Evolutionary conservation across 2,888 invertebrate species (phyloP).

Genomic region (Folsomia manolachei): DNA sequence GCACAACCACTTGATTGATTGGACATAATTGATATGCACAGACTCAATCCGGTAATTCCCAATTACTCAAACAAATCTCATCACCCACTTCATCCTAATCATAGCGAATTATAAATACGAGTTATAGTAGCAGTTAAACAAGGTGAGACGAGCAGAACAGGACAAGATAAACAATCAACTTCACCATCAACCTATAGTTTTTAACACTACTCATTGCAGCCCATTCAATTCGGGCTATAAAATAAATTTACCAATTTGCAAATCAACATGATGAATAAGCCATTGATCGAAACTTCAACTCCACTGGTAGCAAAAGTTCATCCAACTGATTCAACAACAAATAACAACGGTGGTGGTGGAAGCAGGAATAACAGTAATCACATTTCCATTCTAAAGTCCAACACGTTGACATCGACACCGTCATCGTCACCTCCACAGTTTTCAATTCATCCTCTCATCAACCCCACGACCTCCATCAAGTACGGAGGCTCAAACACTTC

Average conservation of each 20-base stretch:
- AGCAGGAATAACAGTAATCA: neutral
- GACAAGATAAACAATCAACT: neutral
- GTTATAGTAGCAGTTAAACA: neutral
- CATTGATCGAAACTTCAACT: slow-evolving; percentile 22
- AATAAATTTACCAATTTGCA: neutral
- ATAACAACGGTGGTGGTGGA: too few relatives aligned
- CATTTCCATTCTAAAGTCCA: slow-evolving; percentile 8
- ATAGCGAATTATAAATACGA: neutral
- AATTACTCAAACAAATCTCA: too few relatives aligned
- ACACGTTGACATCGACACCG: slow-evolving; percentile 1
- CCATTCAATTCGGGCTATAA: too few relatives aligned
- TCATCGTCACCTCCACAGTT: slow-evolving; percentile 10
- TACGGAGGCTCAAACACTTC: slow-evolving; percentile 18
- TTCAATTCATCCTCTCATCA: neutral
- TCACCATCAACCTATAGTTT: neutral
- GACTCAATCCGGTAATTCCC: too few relatives aligned
- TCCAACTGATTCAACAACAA: slow-evolving; percentile 15
- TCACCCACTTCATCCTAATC: too few relatives aligned
- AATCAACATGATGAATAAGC: slow-evolving; percentile 31
- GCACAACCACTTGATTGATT: too few relatives aligned
- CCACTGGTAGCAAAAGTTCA: slow-evolving; percentile 5
- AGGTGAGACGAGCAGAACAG: neutral
- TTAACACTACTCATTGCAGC: too few relatives aligned
- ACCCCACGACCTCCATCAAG: neutral
- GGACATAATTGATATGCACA: too few relatives aligned